phyloP scores from a whole-genome alignment of 2,113 vertebrate genomes.

The Telmatochromis brichardi region DNA sequence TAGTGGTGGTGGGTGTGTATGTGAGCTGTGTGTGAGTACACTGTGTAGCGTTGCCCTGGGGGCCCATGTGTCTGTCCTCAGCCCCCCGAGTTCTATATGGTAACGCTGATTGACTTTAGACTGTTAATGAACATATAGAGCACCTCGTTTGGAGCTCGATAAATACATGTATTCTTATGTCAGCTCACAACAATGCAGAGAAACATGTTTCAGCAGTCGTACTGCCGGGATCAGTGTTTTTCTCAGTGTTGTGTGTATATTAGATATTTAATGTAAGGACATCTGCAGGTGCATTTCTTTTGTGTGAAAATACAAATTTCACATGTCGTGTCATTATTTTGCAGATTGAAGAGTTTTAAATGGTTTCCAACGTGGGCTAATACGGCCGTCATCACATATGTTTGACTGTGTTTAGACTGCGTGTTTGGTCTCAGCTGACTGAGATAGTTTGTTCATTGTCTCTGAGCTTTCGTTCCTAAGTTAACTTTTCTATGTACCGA shows the following conservation, averaged over 20 bases:
- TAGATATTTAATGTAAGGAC: background rate
- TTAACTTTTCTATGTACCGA: background rate
- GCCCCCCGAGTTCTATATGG: background rate
- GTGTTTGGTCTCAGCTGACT: background rate
- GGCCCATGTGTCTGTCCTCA: conserved; percentile 59
- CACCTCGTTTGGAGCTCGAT: background rate
- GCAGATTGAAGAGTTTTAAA: background rate
- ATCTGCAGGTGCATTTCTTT: background rate
- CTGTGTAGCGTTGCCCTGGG: background rate
- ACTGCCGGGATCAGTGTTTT: background rate
- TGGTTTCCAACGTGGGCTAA: background rate
- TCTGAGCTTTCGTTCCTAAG: background rate
- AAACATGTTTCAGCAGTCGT: background rate
- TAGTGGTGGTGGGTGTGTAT: background rate
- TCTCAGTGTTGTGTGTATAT: background rate
- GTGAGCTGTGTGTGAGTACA: background rate
- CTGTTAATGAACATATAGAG: conserved; percentile 9
- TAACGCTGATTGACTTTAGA: conserved; percentile 68
- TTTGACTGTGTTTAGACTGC: background rate
- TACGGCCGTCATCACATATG: accelerated
- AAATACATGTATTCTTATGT: background rate
- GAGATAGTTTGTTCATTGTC: background rate
- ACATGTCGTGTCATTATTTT: background rate
- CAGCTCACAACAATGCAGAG: background rate
- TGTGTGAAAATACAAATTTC: background rate